Evolutionary conservation across 2,113 vertebrate genomes (phyloP).

Genomic region (Anolis sagrei): DNA sequence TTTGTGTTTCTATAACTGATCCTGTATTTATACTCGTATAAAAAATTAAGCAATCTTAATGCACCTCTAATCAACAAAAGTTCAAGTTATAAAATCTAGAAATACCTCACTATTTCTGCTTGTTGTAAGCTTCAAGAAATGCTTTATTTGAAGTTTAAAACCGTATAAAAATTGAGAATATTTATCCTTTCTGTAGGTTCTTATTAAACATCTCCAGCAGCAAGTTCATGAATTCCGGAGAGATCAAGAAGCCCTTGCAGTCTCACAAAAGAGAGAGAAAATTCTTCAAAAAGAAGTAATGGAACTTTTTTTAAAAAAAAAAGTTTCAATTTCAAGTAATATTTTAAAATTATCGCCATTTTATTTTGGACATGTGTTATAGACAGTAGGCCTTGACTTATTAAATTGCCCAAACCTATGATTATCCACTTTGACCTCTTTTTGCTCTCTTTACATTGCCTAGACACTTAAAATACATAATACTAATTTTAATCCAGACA

Average conservation of each 20-base stretch:
- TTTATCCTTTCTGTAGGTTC: constrained; percentile 75
- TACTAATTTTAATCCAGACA: not conserved
- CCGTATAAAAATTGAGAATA: constrained; percentile 1
- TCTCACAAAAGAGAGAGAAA: constrained; percentile 86
- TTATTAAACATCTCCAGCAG: constrained; percentile 86
- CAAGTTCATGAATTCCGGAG: constrained; percentile 83
- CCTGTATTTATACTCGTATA: not conserved
- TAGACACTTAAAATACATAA: no score
- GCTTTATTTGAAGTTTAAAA: constrained; percentile 12
- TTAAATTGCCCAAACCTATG: not conserved
- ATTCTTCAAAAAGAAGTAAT: constrained; percentile 87
- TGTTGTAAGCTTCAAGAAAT: not conserved
- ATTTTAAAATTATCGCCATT: constrained; percentile 14
- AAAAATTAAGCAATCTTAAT: not conserved
- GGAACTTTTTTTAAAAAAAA: not conserved
- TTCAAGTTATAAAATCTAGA: fast-evolving
- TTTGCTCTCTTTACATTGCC: not conserved
- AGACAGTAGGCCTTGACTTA: not conserved
- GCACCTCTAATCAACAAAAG: not conserved
- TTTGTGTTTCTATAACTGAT: not conserved
- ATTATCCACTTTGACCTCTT: not conserved
- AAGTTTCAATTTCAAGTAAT: not conserved
- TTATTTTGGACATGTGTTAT: constrained; percentile 21
- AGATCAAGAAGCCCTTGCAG: constrained; percentile 79
- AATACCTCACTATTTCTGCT: not conserved